Conservation (phyloP, 2,797 vertebrate genomes). For the Alauda arvensis region DNA sequence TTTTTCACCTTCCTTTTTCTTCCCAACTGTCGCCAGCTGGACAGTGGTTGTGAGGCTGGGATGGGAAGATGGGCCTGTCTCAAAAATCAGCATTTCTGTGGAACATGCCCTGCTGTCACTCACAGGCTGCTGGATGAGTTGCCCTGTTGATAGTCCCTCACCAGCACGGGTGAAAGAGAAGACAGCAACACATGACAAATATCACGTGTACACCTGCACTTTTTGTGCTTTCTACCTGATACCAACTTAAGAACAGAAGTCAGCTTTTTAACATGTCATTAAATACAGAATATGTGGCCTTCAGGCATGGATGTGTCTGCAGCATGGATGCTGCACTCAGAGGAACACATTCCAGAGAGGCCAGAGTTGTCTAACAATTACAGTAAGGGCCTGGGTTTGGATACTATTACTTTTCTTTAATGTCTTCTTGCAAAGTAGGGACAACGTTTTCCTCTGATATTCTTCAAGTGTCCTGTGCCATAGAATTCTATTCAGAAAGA, state of each 20-base stretch:
- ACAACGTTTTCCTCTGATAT: not conserved
- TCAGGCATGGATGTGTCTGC: not conserved
- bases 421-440: not conserved
- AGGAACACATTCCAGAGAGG: not conserved
- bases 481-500: not conserved
- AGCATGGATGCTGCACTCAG: not conserved
- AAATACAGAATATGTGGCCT: not conserved
- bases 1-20: constrained; percentile 16
- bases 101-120: not conserved
- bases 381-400: not conserved
- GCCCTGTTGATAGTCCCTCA: not conserved
- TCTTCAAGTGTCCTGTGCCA: not conserved
- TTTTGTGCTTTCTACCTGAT: not conserved
- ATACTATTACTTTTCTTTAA: not conserved
- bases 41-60: not conserved
- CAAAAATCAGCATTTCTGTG: not conserved
- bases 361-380: not conserved
- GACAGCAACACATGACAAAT: not conserved
- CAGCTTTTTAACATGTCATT: not conserved
- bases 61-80: not conserved
- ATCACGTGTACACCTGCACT: not conserved
- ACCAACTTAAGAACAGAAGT: not conserved
- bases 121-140: not conserved
- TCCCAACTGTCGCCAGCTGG: not conserved
- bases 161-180: not conserved